These are phyloP conservation scores for Thymelicus acteon DNA, from an alignment of 2,888 invertebrate genomes.

Conservation along the genomic window DNA sequence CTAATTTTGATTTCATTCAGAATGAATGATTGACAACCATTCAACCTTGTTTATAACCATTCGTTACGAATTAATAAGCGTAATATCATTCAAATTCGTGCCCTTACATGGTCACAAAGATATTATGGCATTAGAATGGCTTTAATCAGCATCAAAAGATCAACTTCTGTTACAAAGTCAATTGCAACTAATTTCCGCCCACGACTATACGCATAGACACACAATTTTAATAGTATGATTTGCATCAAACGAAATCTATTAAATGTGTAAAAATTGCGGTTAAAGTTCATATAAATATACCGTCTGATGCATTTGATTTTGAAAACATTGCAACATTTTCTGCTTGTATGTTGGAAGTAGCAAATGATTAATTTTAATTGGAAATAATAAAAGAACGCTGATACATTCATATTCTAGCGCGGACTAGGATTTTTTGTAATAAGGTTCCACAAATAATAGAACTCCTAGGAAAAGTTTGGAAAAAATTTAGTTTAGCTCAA, in stretches of 20 bases:
- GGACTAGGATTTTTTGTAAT: too few relatives aligned
- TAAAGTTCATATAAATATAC: background rate
- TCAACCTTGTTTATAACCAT: background rate
- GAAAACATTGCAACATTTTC: background rate
- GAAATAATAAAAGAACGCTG: too few relatives aligned
- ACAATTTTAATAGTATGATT: background rate
- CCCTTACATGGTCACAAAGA: background rate
- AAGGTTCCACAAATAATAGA: too few relatives aligned
- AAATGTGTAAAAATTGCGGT: background rate
- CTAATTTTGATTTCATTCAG: background rate
- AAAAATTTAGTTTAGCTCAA: too few relatives aligned
- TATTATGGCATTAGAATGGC: background rate
- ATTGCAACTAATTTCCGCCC: background rate
- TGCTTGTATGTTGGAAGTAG: background rate
- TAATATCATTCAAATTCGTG: conserved; percentile 5
- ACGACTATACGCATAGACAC: background rate
- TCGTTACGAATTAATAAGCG: conserved; percentile 9
- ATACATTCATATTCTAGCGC: too few relatives aligned
- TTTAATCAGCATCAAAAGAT: background rate
- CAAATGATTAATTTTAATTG: background rate
- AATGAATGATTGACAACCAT: background rate
- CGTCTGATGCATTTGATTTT: background rate
- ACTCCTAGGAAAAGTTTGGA: too few relatives aligned
- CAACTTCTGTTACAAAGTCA: too few relatives aligned
- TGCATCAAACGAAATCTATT: background rate